A percentile compares a stretch with the other conserved stretches of the same genome.
phyloP scores from a whole-genome alignment of 2,797 vertebrate species.

The Siniperca obscura region DNA sequence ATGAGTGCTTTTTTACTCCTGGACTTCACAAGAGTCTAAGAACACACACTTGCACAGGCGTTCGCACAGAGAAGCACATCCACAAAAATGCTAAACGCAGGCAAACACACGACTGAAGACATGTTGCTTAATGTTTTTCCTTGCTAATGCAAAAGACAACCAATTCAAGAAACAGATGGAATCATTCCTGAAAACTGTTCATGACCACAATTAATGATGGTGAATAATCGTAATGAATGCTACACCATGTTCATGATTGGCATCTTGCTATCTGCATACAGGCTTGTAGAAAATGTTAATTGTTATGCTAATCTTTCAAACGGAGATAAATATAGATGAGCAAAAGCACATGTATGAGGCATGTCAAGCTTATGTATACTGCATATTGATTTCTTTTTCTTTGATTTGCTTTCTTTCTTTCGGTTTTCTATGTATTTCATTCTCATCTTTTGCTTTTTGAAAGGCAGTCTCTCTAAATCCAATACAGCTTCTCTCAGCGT shows the following conservation, averaged over 20 bases:
- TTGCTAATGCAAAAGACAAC: slow-evolving; percentile 56
- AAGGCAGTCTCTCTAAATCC: slow-evolving; percentile 73
- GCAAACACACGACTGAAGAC: slow-evolving; percentile 51
- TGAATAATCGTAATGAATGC: slow-evolving; percentile 69
- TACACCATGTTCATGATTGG: slow-evolving; percentile 70
- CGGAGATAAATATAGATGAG: slow-evolving; percentile 60
- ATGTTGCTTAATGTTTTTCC: slow-evolving; percentile 55
- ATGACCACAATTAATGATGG: slow-evolving; percentile 75
- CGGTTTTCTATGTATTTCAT: slow-evolving; percentile 51
- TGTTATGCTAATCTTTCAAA: slow-evolving; percentile 79
- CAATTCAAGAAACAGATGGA: slow-evolving; percentile 47
- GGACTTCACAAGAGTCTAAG: slow-evolving; percentile 66
- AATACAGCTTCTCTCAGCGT: slow-evolving; percentile 77
- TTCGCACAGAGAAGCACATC: slow-evolving; percentile 40
- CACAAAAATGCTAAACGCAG: slow-evolving; percentile 59
- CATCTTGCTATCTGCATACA: slow-evolving; percentile 60
- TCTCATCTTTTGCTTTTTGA: slow-evolving; percentile 53
- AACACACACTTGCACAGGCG: slow-evolving; percentile 26
- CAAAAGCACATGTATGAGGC: slow-evolving; percentile 41
- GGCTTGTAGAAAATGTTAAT: slow-evolving; percentile 56
- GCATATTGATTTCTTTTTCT: slow-evolving; percentile 26
- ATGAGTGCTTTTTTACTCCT: slow-evolving; percentile 64
- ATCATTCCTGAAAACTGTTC: slow-evolving; percentile 61
- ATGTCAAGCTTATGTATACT: slow-evolving; percentile 9
- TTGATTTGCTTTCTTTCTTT: slow-evolving; percentile 25